These are phyloP conservation scores for Scaptodrosophila latifasciaeformis DNA, from an alignment of 2,888 invertebrate genomes.

Conservation along the genomic window DNA sequence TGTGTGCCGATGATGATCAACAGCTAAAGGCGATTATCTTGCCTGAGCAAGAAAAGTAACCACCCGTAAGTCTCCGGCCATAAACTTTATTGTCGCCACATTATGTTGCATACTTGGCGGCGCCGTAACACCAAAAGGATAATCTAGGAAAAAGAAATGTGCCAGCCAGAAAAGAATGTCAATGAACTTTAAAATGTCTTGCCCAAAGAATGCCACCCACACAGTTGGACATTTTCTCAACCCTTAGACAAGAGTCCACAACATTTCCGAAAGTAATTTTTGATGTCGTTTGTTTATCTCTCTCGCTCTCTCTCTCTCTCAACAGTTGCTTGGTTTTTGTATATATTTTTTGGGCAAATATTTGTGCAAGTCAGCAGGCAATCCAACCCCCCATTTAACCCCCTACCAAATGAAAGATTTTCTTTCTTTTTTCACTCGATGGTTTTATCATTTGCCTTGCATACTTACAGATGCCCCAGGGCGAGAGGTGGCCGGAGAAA, in stretches of 20 bases:
- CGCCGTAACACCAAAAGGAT: conserved; percentile 42
- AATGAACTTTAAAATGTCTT: conserved; percentile 63
- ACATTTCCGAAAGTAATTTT: conserved; percentile 22
- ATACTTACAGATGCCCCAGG: conserved; percentile 40
- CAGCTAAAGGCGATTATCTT: neutral
- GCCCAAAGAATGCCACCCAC: conserved; percentile 9
- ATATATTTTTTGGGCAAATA: conserved; percentile 47
- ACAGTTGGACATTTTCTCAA: neutral
- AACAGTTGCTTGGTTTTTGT: conserved; percentile 23
- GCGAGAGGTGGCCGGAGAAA: conserved; percentile 17
- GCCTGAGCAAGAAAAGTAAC: neutral
- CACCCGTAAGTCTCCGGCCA: conserved; percentile 15
- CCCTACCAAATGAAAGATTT: no score
- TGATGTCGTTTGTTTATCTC: conserved; percentile 19
- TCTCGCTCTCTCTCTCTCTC: neutral
- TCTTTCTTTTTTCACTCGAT: no score
- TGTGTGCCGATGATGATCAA: neutral
- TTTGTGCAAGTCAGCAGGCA: conserved; percentile 60
- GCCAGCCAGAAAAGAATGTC: conserved; percentile 38
- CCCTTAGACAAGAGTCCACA: neutral
- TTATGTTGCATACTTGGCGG: conserved; percentile 64
- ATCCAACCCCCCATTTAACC: neutral
- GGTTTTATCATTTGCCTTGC: conserved; percentile 53
- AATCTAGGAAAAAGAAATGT: conserved; percentile 10
- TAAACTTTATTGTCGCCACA: conserved; percentile 70